Base-by-base conservation (phyloP, 2,113 vertebrate species). In the Guaruba guarouba region DNA sequence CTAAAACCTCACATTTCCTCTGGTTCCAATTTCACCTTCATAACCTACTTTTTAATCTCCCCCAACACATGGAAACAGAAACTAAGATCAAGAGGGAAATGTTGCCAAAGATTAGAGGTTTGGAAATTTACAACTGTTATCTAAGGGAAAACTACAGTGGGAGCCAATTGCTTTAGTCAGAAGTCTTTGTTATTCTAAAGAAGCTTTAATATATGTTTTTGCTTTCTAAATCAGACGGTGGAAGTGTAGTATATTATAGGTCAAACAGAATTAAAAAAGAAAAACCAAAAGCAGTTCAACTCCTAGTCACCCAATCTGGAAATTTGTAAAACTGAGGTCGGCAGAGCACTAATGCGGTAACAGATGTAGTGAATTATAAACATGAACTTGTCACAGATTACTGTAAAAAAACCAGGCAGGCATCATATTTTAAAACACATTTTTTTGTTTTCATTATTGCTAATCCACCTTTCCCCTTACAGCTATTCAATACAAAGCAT, bases 41-140 rank as follows among this genome's bases (percentile, higher is more conserved):
- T 52, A 95, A 91, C 44, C 59, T 81, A n/a, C 44, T 85, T 95
- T 96, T 88, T 96, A 97, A 98, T 88, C 86, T 88, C 64, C 52
- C 77, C 41, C 18, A 96, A 91, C 61, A 93, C 64, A 88, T 29
- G 52, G 89, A 97, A 97, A 96, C 39, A 87, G 86, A 96, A 95
- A 92, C 66, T n/a, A 95, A 77, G 93, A 96, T 93, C 81, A 96
- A 96, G 95, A 84, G 46, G 73, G 68, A 91, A 96, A 96, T 49
- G 54, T 66, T 82, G 73, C 20, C 88, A 83, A 82, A 96, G 84
- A 96, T 88, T 81, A 93, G 66, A 92, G 54, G 62, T 83, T 88
- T 93, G 75, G 79, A 82, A 89, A 88, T 97, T 97, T 88, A 77
- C 69, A 86, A 57, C 48, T 91, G 33, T 86, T 96, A 86, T 90